These are phyloP conservation scores for Drosophila sp. DNA, from an alignment of 1,140 invertebrate genomes.

Conservation along the genomic window DNA sequence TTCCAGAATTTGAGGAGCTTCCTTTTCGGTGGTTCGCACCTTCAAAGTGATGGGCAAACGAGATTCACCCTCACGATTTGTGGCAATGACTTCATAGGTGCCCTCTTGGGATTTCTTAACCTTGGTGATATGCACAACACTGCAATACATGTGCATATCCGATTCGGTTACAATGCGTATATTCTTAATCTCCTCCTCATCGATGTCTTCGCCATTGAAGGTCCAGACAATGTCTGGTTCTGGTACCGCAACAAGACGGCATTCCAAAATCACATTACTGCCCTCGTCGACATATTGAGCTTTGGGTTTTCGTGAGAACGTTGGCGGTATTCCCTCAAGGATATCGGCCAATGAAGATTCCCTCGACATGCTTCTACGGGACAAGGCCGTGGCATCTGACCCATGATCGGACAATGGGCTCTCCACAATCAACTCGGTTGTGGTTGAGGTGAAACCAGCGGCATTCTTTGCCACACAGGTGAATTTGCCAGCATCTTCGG, in stretches of 20 bases:
- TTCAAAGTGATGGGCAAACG: constrained; percentile 92
- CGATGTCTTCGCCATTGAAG: constrained; percentile 90
- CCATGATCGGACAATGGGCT: constrained; percentile 94
- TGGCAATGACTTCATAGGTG: constrained; percentile 93
- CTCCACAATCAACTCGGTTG: constrained; percentile 95
- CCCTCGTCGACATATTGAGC: constrained; percentile 93
- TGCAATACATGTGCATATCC: constrained; percentile 96
- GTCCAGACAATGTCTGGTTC: constrained; percentile 95
- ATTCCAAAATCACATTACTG: constrained; percentile 92
- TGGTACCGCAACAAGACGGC: constrained; percentile 93
- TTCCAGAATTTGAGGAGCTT: constrained; percentile 92
- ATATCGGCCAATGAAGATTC: constrained; percentile 96
- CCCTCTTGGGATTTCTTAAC: constrained; percentile 93
- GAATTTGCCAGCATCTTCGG: constrained; percentile 98
- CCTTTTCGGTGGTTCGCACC: constrained; percentile 90
- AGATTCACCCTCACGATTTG: constrained; percentile 95
- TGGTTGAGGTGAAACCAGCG: constrained; percentile 95
- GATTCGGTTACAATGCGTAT: constrained; percentile 91
- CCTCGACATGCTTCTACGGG: constrained; percentile 92
- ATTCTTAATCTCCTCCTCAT: constrained; percentile 88
- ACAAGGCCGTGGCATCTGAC: constrained; percentile 91
- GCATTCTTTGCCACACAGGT: constrained; percentile 98
- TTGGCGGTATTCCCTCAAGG: constrained; percentile 95
- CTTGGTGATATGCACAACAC: constrained; percentile 91
- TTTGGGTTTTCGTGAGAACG: constrained; percentile 95